These are phyloP conservation scores for Florisuga fusca DNA, from an alignment of 2,797 vertebrate genomes.

Conservation along the genomic window DNA sequence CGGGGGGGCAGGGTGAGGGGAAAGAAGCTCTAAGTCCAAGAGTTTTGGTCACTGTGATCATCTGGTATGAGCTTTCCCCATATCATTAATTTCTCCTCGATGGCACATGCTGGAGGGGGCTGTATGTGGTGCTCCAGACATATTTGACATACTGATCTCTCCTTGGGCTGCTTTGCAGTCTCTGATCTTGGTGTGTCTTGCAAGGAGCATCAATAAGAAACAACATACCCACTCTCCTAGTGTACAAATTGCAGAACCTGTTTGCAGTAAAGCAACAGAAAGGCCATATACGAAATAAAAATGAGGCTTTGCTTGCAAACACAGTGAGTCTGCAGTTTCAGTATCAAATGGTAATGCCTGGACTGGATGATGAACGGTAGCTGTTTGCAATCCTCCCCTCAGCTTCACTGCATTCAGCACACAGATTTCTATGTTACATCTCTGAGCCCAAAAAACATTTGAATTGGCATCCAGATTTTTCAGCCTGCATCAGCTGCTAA, in stretches of 20 bases:
- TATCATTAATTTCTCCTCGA: constrained; percentile 59
- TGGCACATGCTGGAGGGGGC: constrained; percentile 5
- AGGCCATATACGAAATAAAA: background rate
- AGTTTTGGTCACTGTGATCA: constrained; percentile 60
- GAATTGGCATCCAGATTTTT: background rate
- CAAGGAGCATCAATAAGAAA: background rate
- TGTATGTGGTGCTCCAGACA: constrained; percentile 60
- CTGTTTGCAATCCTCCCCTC: background rate
- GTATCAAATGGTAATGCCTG: background rate
- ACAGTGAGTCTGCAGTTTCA: background rate
- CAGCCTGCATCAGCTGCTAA: background rate
- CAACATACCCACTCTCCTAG: rapidly evolving
- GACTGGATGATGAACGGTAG: background rate
- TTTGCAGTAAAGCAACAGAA: background rate
- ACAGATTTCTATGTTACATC: background rate
- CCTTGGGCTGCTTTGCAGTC: constrained; percentile 1
- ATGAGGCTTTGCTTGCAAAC: background rate
- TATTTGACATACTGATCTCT: constrained; percentile 67
- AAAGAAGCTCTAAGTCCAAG: constrained; percentile 14
- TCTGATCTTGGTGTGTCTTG: background rate
- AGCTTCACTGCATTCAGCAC: background rate
- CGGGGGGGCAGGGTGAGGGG: too few relatives aligned
- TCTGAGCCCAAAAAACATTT: background rate
- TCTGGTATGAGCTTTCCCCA: constrained; percentile 58
- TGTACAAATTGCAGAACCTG: background rate